These are phyloP conservation scores for Melieria omissa DNA, from an alignment of 2,888 invertebrate genomes.

Conservation along the genomic window DNA sequence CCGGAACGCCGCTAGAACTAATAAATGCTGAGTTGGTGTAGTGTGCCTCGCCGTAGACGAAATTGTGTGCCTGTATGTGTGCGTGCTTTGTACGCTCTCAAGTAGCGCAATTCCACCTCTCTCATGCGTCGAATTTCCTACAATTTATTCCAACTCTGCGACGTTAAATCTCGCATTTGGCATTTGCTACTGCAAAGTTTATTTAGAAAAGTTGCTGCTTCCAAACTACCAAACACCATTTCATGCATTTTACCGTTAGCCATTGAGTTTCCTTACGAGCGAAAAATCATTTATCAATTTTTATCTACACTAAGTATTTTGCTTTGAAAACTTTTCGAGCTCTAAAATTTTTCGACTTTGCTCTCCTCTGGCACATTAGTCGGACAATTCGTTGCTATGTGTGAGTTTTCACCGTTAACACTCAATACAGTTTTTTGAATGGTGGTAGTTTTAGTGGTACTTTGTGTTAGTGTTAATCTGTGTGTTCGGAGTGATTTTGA, in stretches of 20 bases:
- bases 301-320: no score
- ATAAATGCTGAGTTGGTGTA: slow-evolving; percentile 63
- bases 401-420: slow-evolving; percentile 52
- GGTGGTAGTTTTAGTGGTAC: slow-evolving; percentile 6
- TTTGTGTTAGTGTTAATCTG: slow-evolving; percentile 19
- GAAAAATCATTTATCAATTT: no score
- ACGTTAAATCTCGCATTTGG: no score
- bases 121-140: no score
- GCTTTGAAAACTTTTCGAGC: neutral
- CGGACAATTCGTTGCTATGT: slow-evolving; percentile 60
- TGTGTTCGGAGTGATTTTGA: neutral
- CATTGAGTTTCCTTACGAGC: no score
- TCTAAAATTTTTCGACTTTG: neutral
- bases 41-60: slow-evolving; percentile 38
- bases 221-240: slow-evolving; percentile 33
- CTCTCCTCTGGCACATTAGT: slow-evolving; percentile 45
- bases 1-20: slow-evolving; percentile 65
- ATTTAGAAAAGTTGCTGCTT: neutral
- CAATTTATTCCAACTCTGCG: no score
- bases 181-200: neutral
- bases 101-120: no score
- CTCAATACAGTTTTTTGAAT: neutral
- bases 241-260: slow-evolving; percentile 35
- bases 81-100: no score
- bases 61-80: no score